These are phyloP conservation scores for Balearica regulorum DNA, from an alignment of 2,797 vertebrate species.

Conservation along the genomic window DNA sequence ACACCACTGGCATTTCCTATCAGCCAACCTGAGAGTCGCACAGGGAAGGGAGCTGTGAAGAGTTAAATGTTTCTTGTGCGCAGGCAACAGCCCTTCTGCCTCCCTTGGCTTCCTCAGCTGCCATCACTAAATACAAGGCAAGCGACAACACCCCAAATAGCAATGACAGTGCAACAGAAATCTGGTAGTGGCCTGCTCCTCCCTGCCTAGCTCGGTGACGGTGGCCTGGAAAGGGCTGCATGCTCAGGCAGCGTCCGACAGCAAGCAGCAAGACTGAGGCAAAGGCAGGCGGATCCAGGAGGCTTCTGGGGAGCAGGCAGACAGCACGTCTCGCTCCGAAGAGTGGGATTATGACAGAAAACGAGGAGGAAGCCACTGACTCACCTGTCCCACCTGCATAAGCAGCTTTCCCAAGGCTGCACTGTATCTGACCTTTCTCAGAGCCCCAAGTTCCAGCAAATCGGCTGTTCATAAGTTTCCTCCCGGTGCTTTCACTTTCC, in stretches of 20 bases:
- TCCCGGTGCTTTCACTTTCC: not conserved
- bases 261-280: not conserved
- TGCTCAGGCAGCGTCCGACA: not conserved
- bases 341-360: not conserved
- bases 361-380: not conserved
- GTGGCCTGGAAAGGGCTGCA: not conserved
- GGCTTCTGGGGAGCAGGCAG: not conserved
- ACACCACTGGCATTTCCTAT: not conserved
- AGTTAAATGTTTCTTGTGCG: not conserved
- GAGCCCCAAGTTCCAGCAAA: not conserved
- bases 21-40: not conserved
- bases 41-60: not conserved
- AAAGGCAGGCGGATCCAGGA: not conserved
- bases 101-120: not conserved
- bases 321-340: not conserved
- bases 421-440: not conserved
- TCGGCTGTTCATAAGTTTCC: fast-evolving
- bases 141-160: not conserved
- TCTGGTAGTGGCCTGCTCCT: not conserved
- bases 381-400: not conserved
- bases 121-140: not conserved
- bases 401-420: not conserved
- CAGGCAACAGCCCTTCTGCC: not conserved
- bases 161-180: not conserved
- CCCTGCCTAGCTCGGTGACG: fast-evolving